These are phyloP conservation scores for Eristalis tenax DNA, from an alignment of 2,888 invertebrate species.

Conservation along the genomic window DNA sequence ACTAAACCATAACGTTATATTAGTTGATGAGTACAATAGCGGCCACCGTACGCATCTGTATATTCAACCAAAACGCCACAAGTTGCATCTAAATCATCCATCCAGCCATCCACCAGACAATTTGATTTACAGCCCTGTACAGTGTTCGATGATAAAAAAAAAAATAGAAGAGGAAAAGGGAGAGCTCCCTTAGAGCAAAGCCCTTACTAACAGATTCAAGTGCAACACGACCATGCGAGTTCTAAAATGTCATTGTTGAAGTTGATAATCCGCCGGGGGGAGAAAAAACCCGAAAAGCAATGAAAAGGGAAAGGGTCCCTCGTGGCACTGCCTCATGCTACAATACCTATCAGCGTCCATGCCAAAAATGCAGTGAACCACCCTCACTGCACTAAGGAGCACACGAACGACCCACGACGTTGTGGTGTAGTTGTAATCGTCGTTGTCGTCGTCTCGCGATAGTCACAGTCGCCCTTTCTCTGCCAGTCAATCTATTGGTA, in stretches of 20 bases:
- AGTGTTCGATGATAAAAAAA: constrained; percentile 13
- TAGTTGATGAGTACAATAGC: background rate
- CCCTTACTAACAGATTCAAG: constrained; percentile 53
- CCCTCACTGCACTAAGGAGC: constrained; percentile 46
- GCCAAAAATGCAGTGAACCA: constrained; percentile 57
- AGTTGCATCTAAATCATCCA: constrained; percentile 70
- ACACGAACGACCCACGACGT: constrained; percentile 21
- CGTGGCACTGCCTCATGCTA: constrained; percentile 31
- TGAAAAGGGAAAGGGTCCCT: constrained; percentile 66
- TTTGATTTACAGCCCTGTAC: constrained; percentile 59
- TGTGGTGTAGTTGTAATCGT: constrained; percentile 26
- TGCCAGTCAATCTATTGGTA: constrained; percentile 36
- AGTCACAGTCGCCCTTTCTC: constrained; percentile 45
- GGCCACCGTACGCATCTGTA: background rate
- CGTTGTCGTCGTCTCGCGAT: constrained; percentile 25
- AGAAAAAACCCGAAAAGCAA: constrained; percentile 32
- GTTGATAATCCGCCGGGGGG: constrained; percentile 52
- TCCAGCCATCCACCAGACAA: constrained; percentile 45
- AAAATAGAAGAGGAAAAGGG: constrained; percentile 21
- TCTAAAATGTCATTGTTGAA: constrained; percentile 67
- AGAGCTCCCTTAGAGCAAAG: constrained; percentile 16
- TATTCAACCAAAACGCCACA: constrained; percentile 58
- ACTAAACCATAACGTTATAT: no score
- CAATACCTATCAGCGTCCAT: constrained; percentile 20
- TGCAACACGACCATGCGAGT: constrained; percentile 46